Conservation (phyloP, 92 coral and sea anemone genomes). For the Plumapathes pennacea region DNA sequence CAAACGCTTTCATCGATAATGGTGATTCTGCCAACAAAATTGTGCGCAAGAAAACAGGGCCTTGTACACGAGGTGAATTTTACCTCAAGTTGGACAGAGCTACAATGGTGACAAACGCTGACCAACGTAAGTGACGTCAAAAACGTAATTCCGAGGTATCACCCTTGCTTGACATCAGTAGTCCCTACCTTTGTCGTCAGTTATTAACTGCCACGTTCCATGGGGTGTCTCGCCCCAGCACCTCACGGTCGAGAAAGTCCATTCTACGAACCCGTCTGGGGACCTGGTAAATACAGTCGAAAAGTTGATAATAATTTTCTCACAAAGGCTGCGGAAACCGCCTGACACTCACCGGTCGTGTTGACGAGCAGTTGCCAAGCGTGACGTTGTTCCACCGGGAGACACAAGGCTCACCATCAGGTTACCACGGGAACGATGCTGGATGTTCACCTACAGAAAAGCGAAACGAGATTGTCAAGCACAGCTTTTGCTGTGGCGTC, state of each 20-base stretch:
- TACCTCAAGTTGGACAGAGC: too few relatives aligned
- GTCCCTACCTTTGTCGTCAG: constrained; percentile 75
- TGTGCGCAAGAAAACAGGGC: too few relatives aligned
- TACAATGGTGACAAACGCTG: too few relatives aligned
- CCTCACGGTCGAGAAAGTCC: constrained; percentile 99
- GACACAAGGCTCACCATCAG: constrained; percentile 81
- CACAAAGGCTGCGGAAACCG: not conserved
- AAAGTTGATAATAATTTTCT: not conserved
- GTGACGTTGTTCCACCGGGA: constrained; percentile 91
- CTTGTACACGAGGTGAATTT: too few relatives aligned
- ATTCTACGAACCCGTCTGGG: constrained; percentile 88
- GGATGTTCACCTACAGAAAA: constrained; percentile 70
- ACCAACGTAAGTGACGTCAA: too few relatives aligned
- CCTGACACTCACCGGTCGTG: constrained; percentile 74
- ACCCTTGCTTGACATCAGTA: not conserved
- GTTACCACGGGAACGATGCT: constrained; percentile 95
- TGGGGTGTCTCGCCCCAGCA: constrained; percentile 98
- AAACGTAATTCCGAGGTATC: too few relatives aligned
- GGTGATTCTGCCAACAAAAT: too few relatives aligned
- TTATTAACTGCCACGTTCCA: constrained; percentile 89
- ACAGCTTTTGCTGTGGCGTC: too few relatives aligned
- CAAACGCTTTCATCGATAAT: too few relatives aligned
- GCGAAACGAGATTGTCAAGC: too few relatives aligned
- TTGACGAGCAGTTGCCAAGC: constrained; percentile 87
- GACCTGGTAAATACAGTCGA: constrained; percentile 53